Evolutionary conservation across 2,888 invertebrate genomes (phyloP), one percentile per base, ranked within the genome.

Genomic region (Harpagoxenus sublaevis): DNA sequence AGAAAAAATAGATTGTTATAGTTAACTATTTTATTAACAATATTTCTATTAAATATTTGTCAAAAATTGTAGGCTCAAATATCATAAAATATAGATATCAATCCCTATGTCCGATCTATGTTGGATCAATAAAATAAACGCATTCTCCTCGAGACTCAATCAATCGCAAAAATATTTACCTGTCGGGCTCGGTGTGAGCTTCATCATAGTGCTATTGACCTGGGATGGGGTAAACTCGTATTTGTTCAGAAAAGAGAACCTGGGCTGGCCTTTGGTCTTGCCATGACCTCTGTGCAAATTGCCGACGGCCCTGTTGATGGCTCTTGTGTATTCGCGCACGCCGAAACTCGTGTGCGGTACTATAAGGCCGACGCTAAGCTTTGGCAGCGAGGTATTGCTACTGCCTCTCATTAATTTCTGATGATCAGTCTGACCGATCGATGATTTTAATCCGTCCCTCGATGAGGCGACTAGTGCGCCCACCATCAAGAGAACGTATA

Each of bases 181-280:
- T 96, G 97, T 97, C 83, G 97, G 97, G 95, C 97, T 97, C 48
- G 97, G 97, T 86, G 97, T 97, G 84, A 97, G 95, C 85, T 96
- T 96, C 96, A 97, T 97, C 96, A 97, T 96, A 84, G 96, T 96
- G 91, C 96, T 96, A 91, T 96, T 96, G 83, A 97, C 96, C 92
- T 97, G 96, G 82, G 96, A 95, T 84, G 96, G 96, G 75, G 96
- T 96, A 92, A 97, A 97, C 87, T 96, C 95, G 93, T 96, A 97
- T 92, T 96, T 96, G 94, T 96, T 96, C 84, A 97, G 95, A 95
- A 97, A 97, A 84, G 96, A 96, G 91, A 97, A 95, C 91, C 96
- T 96, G 65, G 96, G 95, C 81, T 93, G 94, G 45, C 96, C 96
- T 78, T 96, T 96, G 28, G 96, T 95, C 92, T 96, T 90, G 8